Percentiles rank a stretch among this genome's conserved stretches.
These are phyloP conservation scores for Antedon mediterranea DNA, from an alignment of 53 echinoderm and acorn worm genomes.

Conservation along the genomic window DNA sequence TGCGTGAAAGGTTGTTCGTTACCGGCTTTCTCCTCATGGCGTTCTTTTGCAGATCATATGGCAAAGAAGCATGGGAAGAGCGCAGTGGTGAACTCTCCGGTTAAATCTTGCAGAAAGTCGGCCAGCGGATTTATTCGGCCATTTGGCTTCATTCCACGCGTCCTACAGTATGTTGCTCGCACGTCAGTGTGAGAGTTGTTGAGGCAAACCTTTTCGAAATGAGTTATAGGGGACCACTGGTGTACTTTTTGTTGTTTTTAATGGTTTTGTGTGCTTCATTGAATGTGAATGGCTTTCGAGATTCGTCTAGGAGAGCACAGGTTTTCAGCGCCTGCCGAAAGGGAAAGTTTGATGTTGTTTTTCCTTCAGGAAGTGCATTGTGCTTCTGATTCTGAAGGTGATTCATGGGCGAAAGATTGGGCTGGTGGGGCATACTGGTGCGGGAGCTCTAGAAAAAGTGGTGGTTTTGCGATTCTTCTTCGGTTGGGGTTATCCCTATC, in stretches of 20 bases:
- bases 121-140: background rate
- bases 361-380: background rate
- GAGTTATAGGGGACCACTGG: too few species aligned
- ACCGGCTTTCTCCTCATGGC: background rate
- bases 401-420: background rate
- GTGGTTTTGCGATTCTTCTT: background rate
- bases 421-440: background rate
- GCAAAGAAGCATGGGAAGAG: background rate
- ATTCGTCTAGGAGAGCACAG: background rate
- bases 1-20: background rate
- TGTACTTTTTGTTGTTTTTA: background rate
- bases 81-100: background rate
- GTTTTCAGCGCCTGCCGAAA: background rate
- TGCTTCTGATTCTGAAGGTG: background rate
- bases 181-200: background rate
- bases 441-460: background rate
- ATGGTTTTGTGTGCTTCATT: background rate
- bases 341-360: background rate
- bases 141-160: background rate
- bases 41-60: background rate
- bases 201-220: background rate
- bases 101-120: background rate
- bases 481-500: background rate
- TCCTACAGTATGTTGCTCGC: background rate
- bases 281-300: background rate